Evolutionary conservation across 2,797 vertebrate genomes (phyloP).

Genomic region (Typhlichthys subterraneus): DNA sequence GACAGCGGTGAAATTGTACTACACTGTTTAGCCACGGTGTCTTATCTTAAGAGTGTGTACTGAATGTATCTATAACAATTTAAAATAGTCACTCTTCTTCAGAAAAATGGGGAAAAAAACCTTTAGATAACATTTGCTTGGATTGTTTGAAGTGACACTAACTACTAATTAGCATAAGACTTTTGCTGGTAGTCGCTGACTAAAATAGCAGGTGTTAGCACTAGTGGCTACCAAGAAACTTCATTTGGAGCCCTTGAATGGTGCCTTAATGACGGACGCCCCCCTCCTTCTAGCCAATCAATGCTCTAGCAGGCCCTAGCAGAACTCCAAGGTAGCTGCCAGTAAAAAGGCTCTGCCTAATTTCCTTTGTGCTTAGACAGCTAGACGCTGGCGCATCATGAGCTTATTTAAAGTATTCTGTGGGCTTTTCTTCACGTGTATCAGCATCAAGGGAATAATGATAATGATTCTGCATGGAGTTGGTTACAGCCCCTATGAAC

Average conservation of each 20-base stretch:
- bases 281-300: not conserved
- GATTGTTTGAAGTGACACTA: not conserved
- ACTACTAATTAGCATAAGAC: too few species aligned
- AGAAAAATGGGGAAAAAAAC: slow-evolving; percentile 11
- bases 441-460: not conserved
- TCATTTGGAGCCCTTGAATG: too few species aligned
- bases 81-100: slow-evolving; percentile 25
- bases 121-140: slow-evolving; percentile 11
- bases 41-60: slow-evolving; percentile 49
- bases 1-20: slow-evolving; percentile 18
- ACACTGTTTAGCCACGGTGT: slow-evolving; percentile 26
- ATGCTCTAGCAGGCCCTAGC: not conserved
- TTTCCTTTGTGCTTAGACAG: not conserved
- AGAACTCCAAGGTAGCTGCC: too few species aligned
- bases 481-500: not conserved
- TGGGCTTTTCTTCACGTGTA: not conserved
- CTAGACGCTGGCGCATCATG: not conserved
- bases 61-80: slow-evolving; percentile 50
- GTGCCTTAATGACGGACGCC: not conserved
- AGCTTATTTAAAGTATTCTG: not conserved
- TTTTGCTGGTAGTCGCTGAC: too few species aligned
- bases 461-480: not conserved
- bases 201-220: too few species aligned
- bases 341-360: not conserved
- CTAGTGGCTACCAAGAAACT: too few species aligned